Base-by-base conservation (phyloP, 2,797 vertebrate species). In the Pipistrellus nathusii region DNA sequence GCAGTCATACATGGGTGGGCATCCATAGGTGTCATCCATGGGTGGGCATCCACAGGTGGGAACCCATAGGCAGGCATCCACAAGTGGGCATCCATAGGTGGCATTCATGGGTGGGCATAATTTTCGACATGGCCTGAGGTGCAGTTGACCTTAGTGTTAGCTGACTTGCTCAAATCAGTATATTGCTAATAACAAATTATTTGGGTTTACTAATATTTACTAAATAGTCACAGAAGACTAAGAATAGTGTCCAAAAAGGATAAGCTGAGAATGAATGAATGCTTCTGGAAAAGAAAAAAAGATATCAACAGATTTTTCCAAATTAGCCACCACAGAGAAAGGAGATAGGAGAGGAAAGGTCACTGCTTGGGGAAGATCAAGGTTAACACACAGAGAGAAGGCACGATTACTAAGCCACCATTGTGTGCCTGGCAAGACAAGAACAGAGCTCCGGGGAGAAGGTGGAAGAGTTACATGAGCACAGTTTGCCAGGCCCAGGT, bases 141-240 rank as follows among this genome's bases (percentile, higher is more conserved):
- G 13, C 5, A 72, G 8, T 44, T 51, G 73, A 85, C 14, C 14
- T 90, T 69, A 55, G 41, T 86, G 72, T 78, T 77, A 51, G 6
- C 17, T 91, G 51, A 75, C 18, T 62, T 32, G n/a, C 41, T 89
- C 25, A 51, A 35, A 72, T 57, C 62, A 53, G 27, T 55, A 1
- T 81, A 30, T 30, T 14, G 59, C 69, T 51, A 23, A 9, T 46
- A 68, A 85, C 14, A 72, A 77, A 78, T 80, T 48, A 62, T 57
- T 80, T 88, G 87, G 81, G 91, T 68, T 92, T 91, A 84, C 15
- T 89, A 95, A 71, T 86, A 89, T 73, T 53, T 95, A 44, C 13
- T 72, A 17, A 18, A 51, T 51, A 25, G 2, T 48, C 44, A 69
- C 38, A 72, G 81, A 88, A 86, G 38, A 44, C 20, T 77, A 51